A percentile compares a stretch with the other conserved stretches of the same genome.
These are phyloP conservation scores for Macrophya alboannulata DNA, from an alignment of 2,888 invertebrate species.

Conservation along the genomic window DNA sequence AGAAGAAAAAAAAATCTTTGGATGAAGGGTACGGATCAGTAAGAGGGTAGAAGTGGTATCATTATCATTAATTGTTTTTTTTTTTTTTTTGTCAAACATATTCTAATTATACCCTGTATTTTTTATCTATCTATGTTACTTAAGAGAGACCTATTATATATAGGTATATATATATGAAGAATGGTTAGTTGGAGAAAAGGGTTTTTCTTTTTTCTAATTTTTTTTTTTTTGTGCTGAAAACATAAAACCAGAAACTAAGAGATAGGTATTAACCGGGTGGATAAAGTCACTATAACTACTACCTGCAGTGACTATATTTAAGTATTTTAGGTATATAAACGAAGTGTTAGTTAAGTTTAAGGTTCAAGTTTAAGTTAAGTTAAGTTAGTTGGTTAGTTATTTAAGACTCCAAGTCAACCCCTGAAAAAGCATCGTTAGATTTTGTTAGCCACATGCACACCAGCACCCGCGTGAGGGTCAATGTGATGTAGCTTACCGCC, in stretches of 20 bases:
- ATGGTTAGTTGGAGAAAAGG: constrained; percentile 28
- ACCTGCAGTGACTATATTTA: constrained; percentile 2
- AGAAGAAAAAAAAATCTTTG: background rate
- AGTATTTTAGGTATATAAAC: background rate
- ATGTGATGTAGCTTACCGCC: constrained; percentile 90
- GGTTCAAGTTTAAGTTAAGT: constrained; percentile 27
- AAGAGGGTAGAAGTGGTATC: constrained; percentile 51
- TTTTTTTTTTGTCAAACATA: constrained; percentile 37
- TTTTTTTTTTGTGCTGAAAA: constrained; percentile 41
- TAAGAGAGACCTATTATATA: background rate
- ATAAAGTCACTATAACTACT: constrained; percentile 31
- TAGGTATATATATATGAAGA: background rate
- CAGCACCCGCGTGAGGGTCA: constrained; percentile 48
- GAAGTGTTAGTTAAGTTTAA: constrained; percentile 42
- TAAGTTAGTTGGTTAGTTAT: constrained; percentile 54
- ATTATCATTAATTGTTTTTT: background rate
- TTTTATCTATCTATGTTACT: constrained; percentile 43
- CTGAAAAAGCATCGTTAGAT: constrained; percentile 52
- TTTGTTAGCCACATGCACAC: constrained; percentile 55
- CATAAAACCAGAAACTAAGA: constrained; percentile 38
- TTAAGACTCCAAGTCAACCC: constrained; percentile 40
- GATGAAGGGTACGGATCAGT: constrained; percentile 30
- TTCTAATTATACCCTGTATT: constrained; percentile 22
- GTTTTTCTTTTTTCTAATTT: no score
- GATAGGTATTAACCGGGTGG: constrained; percentile 34